phyloP scores from a whole-genome alignment of 2,888 invertebrate genomes.

The Dorcus parallelipipedus region DNA sequence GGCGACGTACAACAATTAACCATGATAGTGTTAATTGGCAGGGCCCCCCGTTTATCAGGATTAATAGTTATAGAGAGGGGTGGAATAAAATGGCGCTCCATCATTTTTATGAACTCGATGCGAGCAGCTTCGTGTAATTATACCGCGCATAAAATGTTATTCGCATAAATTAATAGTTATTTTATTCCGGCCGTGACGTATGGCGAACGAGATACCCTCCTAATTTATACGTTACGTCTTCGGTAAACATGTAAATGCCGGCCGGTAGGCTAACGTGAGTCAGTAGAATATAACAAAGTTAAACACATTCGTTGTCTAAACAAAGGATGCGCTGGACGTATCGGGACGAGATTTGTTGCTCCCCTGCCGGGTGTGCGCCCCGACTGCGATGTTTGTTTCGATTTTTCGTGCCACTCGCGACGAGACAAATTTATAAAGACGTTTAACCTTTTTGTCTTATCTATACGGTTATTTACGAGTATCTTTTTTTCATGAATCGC shows the following conservation, averaged over 20 bases:
- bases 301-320: conserved; percentile 42
- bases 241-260: conserved; percentile 24
- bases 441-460: conserved; percentile 2
- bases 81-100: conserved; percentile 33
- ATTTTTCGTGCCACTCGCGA: conserved; percentile 9
- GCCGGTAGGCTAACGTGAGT: conserved; percentile 33
- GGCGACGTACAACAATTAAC: too few relatives aligned
- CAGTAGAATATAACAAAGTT: conserved; percentile 42
- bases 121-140: conserved; percentile 35
- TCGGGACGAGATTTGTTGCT: conserved; percentile 37
- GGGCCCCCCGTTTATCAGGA: too few relatives aligned
- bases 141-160: conserved; percentile 35
- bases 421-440: not conserved
- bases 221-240: conserved; percentile 39
- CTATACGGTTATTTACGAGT: not conserved
- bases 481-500: not conserved
- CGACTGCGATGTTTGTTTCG: conserved; percentile 6
- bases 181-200: conserved; percentile 38
- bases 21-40: too few relatives aligned
- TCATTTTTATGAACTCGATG: conserved; percentile 34
- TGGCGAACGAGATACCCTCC: conserved; percentile 28
- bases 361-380: conserved; percentile 17
- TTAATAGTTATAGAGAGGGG: too few relatives aligned
- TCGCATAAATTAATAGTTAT: conserved; percentile 39
- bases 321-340: conserved; percentile 35